These are phyloP conservation scores for Neolamprologus brichardi DNA, from an alignment of 2,113 vertebrate genomes.

Conservation along the genomic window DNA sequence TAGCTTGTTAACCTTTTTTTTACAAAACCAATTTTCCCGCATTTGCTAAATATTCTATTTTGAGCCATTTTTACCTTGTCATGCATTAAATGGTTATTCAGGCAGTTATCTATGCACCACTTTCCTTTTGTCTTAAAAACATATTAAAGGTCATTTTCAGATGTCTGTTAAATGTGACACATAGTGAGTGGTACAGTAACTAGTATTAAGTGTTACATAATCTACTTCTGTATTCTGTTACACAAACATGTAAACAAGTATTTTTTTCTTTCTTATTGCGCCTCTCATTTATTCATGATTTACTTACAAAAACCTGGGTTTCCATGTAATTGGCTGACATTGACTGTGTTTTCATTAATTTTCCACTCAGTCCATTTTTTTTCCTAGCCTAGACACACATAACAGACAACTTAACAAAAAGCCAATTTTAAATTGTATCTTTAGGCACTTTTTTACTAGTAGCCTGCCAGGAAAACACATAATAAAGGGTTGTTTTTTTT, in stretches of 20 bases:
- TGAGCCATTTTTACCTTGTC: neutral
- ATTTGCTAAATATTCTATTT: neutral
- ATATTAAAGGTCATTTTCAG: neutral
- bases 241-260: neutral
- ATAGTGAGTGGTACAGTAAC: neutral
- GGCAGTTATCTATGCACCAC: neutral
- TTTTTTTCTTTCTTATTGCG: neutral
- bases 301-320: neutral
- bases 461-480: neutral
- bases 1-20: neutral
- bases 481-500: rapidly evolving
- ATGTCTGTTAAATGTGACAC: neutral
- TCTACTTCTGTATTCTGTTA: neutral
- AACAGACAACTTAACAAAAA: neutral
- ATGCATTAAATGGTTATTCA: neutral
- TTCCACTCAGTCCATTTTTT: neutral
- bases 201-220: neutral
- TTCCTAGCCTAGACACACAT: neutral
- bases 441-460: neutral
- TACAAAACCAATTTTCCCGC: neutral
- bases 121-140: neutral
- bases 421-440: neutral
- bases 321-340: neutral
- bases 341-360: neutral
- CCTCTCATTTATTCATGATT: neutral